Evolutionary conservation across 1,140 invertebrate genomes (phyloP), one percentile per base, ranked within the genome.

Genomic region (Trichomalopsis sarcophagae): DNA sequence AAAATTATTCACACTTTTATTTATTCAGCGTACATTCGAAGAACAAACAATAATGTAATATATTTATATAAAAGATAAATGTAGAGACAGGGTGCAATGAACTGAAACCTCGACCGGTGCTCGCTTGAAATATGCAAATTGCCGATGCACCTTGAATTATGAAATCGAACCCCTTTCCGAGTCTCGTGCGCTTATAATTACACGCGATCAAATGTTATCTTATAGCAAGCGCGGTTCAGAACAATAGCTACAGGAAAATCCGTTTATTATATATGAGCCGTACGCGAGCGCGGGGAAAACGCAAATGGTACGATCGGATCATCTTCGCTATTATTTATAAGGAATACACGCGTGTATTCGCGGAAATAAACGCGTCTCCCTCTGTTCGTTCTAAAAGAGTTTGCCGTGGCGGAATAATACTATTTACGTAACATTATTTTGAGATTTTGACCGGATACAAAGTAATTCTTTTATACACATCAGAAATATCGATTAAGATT

Each of bases 51-150:
- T 44, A 44, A 44, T 44, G 9, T 44, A 44, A 44, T 44, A 44
- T 44, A 9, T 44, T 9, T 10, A 44, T 44, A 66, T 66, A 66
- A 66, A 66, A 17, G n/a, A 66, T 66, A 11, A 66, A 21, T 66
- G 0, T 66, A n/a, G 4, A 66, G 6, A 66, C 5, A 17, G n/a
- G 21, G 66, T 69, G 66, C 27, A 27, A 27, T 69, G 27, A 23
- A 27, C 66, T 27, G 23, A 76, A 76, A 47, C 7, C 66, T 23
- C 66, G 66, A n/a, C 66, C n/a, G 11, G 4, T 69, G 10, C 23
- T 14, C 10, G 27, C 40, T 44, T 76, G 47, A 76, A 47, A 77
- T 77, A 77, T 77, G 75, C 10, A 47, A 77, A 77, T 77, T 77
- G 50, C 75, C 2, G 30, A 44, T 77, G 27, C n/a, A 23, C 9